A percentile compares a stretch with the other conserved stretches of the same genome.
Evolutionary conservation across 2,113 vertebrate species (phyloP).

Genomic region (Turnix velox): DNA sequence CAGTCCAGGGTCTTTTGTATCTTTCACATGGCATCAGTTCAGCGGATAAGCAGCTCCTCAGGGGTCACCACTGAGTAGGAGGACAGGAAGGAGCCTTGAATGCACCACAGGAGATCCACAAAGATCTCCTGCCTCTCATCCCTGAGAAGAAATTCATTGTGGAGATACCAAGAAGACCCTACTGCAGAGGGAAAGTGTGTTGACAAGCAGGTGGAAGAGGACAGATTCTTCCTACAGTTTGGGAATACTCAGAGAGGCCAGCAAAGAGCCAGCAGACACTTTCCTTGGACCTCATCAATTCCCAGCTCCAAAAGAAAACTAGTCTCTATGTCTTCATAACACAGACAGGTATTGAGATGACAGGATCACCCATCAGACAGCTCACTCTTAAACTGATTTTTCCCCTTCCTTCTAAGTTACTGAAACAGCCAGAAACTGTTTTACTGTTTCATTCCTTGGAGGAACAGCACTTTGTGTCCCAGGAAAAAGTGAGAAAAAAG

Average conservation of each 20-base stretch:
- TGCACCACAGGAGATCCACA: neutral
- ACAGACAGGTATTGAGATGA: neutral
- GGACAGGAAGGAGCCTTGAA: neutral
- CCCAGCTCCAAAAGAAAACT: neutral
- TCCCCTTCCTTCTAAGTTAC: neutral
- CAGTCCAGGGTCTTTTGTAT: neutral
- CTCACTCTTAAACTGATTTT: neutral
- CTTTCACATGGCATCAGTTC: neutral
- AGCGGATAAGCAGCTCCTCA: neutral
- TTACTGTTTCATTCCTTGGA: neutral
- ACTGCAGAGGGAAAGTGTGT: neutral
- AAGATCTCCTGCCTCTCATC: neutral
- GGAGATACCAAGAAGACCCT: neutral
- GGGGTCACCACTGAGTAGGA: neutral
- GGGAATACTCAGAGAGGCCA: neutral
- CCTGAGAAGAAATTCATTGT: neutral
- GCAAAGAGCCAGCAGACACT: neutral
- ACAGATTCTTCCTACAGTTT: neutral
- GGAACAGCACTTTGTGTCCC: neutral
- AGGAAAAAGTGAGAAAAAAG: neutral
- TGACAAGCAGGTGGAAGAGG: neutral
- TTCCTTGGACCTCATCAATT: neutral
- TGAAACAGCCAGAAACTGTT: neutral
- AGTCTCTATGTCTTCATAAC: neutral
- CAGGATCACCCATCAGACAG: neutral